A percentile compares a stretch with the other conserved stretches of the same genome.
These are phyloP conservation scores for Schizopygopsis malacanthus DNA, from an alignment of 2,797 vertebrate species.

Conservation along the genomic window DNA sequence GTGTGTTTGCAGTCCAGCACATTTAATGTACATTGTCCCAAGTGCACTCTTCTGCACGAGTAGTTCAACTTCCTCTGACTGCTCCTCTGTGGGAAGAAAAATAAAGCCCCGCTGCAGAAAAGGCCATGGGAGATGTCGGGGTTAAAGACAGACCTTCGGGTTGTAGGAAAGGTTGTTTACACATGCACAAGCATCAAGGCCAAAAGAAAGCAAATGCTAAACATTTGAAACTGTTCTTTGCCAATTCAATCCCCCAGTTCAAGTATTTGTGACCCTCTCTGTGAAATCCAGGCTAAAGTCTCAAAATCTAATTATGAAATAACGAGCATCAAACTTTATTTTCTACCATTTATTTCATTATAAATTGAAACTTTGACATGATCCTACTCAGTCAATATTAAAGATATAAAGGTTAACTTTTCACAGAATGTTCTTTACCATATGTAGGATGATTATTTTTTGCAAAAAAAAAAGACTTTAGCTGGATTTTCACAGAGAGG, in stretches of 20 bases:
- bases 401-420: too few species aligned
- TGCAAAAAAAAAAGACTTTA: too few species aligned
- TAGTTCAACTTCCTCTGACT: constrained; percentile 34
- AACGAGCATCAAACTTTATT: too few species aligned
- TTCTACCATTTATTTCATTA: too few species aligned
- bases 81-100: constrained; percentile 46
- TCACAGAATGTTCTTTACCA: too few species aligned
- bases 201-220: constrained; percentile 46
- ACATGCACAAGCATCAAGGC: constrained; percentile 42
- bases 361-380: too few species aligned
- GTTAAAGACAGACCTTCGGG: constrained; percentile 38
- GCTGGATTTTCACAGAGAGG: too few species aligned
- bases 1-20: constrained; percentile 28
- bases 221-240: constrained; percentile 38
- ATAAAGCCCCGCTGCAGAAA: constrained; percentile 6
- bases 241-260: constrained; percentile 27
- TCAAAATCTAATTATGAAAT: too few species aligned
- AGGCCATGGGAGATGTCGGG: constrained; percentile 49
- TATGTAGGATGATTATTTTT: too few species aligned
- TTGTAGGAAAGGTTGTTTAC: constrained; percentile 56
- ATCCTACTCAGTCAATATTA: too few species aligned
- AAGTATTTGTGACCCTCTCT: neutral
- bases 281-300: too few species aligned
- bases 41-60: constrained; percentile 30
- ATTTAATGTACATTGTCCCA: constrained; percentile 28